Base-by-base conservation (phyloP, 2,797 vertebrate genomes). In the Coilia nasus region DNA sequence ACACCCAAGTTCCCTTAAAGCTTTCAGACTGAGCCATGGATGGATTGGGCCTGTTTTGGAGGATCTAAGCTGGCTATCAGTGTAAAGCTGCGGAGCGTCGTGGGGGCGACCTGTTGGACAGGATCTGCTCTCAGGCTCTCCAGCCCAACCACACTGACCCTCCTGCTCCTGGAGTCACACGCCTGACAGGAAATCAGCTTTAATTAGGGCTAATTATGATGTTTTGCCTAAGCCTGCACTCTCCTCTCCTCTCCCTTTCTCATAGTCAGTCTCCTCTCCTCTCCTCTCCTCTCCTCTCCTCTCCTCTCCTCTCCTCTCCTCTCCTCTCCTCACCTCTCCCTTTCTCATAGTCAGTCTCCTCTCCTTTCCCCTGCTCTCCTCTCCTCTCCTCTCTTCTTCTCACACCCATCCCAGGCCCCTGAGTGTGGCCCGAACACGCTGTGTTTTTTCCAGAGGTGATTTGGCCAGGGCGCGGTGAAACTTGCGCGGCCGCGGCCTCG, bases 131-230 rank as follows among this genome's bases (percentile, higher is more conserved):
- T 62, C 85, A 85, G 82, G 75, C 83, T 85, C 83, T 86, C 67
- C 15, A 83, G 86, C 64, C 9, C 14, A 3, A 59, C 31, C 57
- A 41, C 56, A 44, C 67, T 64, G 1, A 78, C 83, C 83, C 83
- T 15, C 75, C 50, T 84, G 50, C 83, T 89, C 86, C 82, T 83
- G 83, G 85, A 92, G 91, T 90, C 86, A 41, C 88, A 93, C 92
- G 92, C 87, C 90, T 88, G 85, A 88, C 85, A 86, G 91, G 90
- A 92, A 94, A 90, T 88, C 25, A 90, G 89, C 78, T 82, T 93
- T 95, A 94, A 95, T 94, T 93, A 71, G 93, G 83, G 89, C 88
- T 94, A 93, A 94, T 90, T 92, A 95, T 92, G 90, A 92, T 94
- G 93, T 93, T 95, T 71, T 94, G 93, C 91, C 91, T 90, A 91